phyloP scores from a whole-genome alignment of 2,888 invertebrate species.

The Caenorhabditis wallacei region DNA sequence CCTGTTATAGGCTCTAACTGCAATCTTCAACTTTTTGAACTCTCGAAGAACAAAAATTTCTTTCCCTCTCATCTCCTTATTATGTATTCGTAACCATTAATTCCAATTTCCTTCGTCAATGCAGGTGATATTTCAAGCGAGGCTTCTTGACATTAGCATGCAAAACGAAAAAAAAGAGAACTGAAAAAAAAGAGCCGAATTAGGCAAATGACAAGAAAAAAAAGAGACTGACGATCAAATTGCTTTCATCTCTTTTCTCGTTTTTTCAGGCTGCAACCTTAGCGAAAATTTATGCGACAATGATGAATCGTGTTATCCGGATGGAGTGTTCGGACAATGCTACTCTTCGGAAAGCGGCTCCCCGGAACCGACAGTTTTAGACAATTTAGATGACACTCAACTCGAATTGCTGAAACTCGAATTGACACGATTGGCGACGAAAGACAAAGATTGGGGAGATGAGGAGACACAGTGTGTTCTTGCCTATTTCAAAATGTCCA shows the following conservation, averaged over 20 bases:
- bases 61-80: background rate
- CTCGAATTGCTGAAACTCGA: slow-evolving; percentile 78
- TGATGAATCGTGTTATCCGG: slow-evolving; percentile 77
- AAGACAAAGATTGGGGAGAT: slow-evolving; percentile 79
- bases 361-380: slow-evolving; percentile 77
- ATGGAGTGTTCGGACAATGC: slow-evolving; percentile 82
- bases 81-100: slow-evolving; percentile 27
- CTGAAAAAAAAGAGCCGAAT: background rate
- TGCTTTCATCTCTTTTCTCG: background rate
- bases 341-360: slow-evolving; percentile 73
- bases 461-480: slow-evolving; percentile 80
- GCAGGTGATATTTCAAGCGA: slow-evolving; percentile 40
- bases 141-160: slow-evolving; percentile 37
- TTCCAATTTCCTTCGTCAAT: background rate
- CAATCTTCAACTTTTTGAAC: slow-evolving; percentile 6
- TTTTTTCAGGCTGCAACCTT: slow-evolving; percentile 79
- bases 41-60: background rate
- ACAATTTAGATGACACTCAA: slow-evolving; percentile 75
- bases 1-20: too few species aligned
- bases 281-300: slow-evolving; percentile 78
- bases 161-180: slow-evolving; percentile 23
- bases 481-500: slow-evolving; percentile 81
- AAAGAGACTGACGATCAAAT: background rate
- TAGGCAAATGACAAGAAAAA: too few species aligned
- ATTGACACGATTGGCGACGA: slow-evolving; percentile 70